A percentile compares a stretch with the other conserved stretches of the same genome.
These are phyloP conservation scores for Perca flavescens DNA, from an alignment of 2,113 vertebrate species.

Conservation along the genomic window DNA sequence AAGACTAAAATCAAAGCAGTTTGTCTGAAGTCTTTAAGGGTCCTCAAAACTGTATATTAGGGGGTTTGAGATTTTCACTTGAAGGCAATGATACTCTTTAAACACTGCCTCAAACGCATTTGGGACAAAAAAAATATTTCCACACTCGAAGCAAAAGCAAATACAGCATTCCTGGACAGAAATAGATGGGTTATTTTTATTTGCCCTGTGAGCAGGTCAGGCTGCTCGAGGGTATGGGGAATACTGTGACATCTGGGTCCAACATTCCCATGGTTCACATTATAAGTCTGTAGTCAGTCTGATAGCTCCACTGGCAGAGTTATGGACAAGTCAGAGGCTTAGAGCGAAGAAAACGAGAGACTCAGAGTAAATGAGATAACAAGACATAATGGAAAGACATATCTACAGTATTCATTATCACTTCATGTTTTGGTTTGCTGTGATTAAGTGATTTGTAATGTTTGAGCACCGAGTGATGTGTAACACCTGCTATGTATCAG, in stretches of 20 bases:
- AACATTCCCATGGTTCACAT: conserved; percentile 65
- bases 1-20: background rate
- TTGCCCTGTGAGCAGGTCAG: conserved; percentile 30
- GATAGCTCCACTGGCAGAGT: conserved; percentile 8
- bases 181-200: conserved; percentile 67
- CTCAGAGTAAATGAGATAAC: background rate
- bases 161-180: conserved; percentile 69
- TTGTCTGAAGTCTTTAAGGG: background rate
- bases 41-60: background rate
- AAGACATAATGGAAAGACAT: background rate
- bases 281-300: conserved; percentile 10
- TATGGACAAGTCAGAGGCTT: conserved; percentile 3
- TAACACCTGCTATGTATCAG: conserved; percentile 9
- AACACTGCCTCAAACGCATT: conserved; percentile 1
- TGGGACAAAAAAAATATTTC: conserved; percentile 5
- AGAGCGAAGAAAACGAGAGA: background rate
- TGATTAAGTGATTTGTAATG: conserved; percentile 24
- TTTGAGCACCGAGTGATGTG: conserved; percentile 9
- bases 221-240: conserved; percentile 49
- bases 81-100: conserved; percentile 6
- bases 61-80: conserved; percentile 17
- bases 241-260: conserved; percentile 60
- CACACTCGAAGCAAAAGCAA: conserved; percentile 36
- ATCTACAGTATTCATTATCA: background rate
- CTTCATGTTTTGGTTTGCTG: background rate